Evolutionary conservation across 2,888 invertebrate genomes (phyloP), one percentile per base, ranked within the genome.

Genomic region (Rhogogaster chlorosoma): DNA sequence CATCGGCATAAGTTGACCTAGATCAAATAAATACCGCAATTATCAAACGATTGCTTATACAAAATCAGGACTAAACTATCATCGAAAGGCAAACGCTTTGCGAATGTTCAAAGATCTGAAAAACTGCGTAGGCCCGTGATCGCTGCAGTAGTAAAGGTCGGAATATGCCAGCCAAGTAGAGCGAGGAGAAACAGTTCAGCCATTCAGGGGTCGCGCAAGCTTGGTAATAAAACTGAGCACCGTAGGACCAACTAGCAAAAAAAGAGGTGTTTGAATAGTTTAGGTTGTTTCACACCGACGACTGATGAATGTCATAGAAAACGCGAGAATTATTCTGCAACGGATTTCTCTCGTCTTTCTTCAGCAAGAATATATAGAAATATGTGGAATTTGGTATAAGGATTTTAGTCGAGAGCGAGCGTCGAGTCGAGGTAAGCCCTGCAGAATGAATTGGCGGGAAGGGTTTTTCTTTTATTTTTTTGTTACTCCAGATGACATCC

Each of bases 1-100:
- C 93, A 95, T 95, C 88, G 95, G 95, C 87, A 95, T 95, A 94
- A 95, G 95, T 93, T 96, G 96, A 93, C 96, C 96, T 96, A 93
- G 49, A 80, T 61, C n/a, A 3, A 80, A 38, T 22, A 29, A 57
- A 67, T 26, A 67, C 18, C 67, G 32, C 3, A 7, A 61, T 70
- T 70, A 18, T 70, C 9, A 36, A 26, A 61, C 77, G 26, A 49
- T 9, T 32, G 9, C 15, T 15, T 1, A 18, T 15, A 67, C 26
- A 32, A 53, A 53, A 0, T 53, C n/a, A 7, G n/a, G 18, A 6
- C n/a, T 7, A 7, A 6, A n/a, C 7, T 1, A 53, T 53, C 1
- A 53, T n/a, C 53, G 0, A n/a, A 73, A 18, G 42, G 7, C 12
- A n/a, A 7, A 7, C 1, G n/a, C 9, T 38, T 4, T 42, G 9